Base-by-base conservation (phyloP, 2,113 vertebrate species). In the Phalacrocorax pelagicus region DNA sequence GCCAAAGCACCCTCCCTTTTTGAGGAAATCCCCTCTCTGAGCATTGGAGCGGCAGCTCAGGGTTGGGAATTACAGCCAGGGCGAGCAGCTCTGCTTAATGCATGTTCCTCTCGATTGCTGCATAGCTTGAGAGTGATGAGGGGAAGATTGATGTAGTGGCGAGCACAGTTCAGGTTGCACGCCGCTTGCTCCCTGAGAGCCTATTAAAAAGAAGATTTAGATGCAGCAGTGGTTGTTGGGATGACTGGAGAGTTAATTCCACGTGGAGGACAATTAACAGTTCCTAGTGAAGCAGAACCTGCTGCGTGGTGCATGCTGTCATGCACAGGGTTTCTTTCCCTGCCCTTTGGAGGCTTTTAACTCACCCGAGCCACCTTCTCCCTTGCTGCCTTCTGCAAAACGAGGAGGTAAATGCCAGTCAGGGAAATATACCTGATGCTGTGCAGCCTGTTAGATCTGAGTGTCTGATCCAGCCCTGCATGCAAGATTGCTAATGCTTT, bases 251-350 rank as follows among this genome's bases (percentile, higher is more conserved):
- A 91, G 73, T 75, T 94, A 91, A 95, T 63, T 94, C 89, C 86
- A 95, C 6, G 0, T 49, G 81, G 92, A 92, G 81, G 78, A 73
- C 92, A 95, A 97, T 96, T 97, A 97, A 57, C 95, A 87, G 77
- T 51, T 94, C 73, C 81, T 18, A 36, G 77, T 11, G 91, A 95
- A 90, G 83, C 66, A 49, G 83, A 79, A 61, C 57, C 8, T 74
- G 59, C 52, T 81, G 55, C 6, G 2, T 0, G 0, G 40, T 69
- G 52, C 79, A 17, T 0, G 4, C 49, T 73, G 54, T 7, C 38
- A 8, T 5, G 61, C 58, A 40, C 73, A 16, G 52, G 19, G 14
- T 70, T 90, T 69, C 69, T 65, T 61, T 79, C 47, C 46, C 19
- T 87, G 29, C 44, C 40, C 34, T 29, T 49, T 0, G 2, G 38